phyloP scores from a whole-genome alignment of 2,113 vertebrate species.

The Dicaeum eximium region DNA sequence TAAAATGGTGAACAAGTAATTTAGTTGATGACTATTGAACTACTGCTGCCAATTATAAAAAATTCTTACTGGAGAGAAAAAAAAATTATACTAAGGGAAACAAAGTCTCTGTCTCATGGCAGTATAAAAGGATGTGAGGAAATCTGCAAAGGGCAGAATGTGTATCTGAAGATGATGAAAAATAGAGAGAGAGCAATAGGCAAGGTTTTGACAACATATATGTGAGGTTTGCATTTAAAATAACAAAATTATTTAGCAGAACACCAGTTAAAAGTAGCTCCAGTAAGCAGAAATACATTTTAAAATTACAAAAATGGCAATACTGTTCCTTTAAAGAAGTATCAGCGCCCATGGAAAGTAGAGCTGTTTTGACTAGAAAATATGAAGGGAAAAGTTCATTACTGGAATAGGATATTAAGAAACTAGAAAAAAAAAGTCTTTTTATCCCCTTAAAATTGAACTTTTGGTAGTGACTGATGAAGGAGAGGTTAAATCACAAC shows the following conservation, averaged over 20 bases:
- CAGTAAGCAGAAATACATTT: neutral
- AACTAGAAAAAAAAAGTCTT: accelerated
- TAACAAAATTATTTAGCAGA: neutral
- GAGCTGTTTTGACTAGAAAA: neutral
- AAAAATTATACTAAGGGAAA: neutral
- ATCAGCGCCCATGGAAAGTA: neutral
- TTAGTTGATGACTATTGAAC: neutral
- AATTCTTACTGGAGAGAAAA: neutral
- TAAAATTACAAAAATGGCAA: neutral
- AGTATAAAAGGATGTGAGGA: neutral
- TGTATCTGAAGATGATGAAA: neutral
- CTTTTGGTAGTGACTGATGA: neutral
- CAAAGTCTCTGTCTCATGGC: neutral
- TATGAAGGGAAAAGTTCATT: neutral
- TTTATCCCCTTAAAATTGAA: neutral
- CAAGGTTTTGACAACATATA: neutral
- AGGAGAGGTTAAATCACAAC: neutral
- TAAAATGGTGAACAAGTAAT: neutral
- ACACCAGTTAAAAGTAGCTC: neutral
- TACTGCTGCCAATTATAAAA: neutral
- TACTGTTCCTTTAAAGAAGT: neutral
- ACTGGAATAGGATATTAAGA: neutral
- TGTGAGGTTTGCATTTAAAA: neutral
- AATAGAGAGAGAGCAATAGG: neutral
- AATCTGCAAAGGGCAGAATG: neutral